Base-by-base conservation (phyloP, 2,113 vertebrate species). In the Mastomys natalensis region DNA sequence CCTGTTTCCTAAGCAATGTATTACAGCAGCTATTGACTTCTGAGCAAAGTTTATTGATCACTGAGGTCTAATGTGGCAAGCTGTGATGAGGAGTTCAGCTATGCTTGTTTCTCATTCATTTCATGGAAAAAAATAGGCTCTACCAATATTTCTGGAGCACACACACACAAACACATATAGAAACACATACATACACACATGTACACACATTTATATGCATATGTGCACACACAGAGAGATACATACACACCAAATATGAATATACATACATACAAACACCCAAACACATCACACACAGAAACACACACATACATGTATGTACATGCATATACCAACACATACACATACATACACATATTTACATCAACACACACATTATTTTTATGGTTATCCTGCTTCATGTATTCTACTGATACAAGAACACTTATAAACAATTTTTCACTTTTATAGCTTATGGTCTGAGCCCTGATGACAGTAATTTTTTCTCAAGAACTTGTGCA, bases 1-100 rank as follows among this genome's bases (percentile, higher is more conserved):
- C 58, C 53, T 87, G 60, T 76, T 91, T 94, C 85, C 72, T 70
- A 92, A 72, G 55, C 68, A n/a, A 2, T 29, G 21, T 73, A 55
- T 87, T 84, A 9, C 17, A 82, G 73, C 53, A 84, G 26, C 17
- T 80, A 51, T 85, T 92, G 94, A 92, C 64, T 95, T 21, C 78
- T 84, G 77, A 76, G 55, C 76, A 80, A 94, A 11, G 5, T 64
- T 78, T 94, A 95, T 89, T 89, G 78, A 96, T 94, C 0, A 0
- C 40, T 58, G 89, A 84, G 55, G 5, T 70, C 64, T 82, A 68
- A 86, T n/a, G 31, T 55, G 77, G 64, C 9, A 73, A 76, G 60
- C 51, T 84, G 12, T 45, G 43, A 72, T 70, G 55, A 91, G 29
- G 12, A 90, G 31, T 66, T 91, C 78, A 48, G 48, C 51, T 22